Evolutionary conservation across 2,113 vertebrate species (phyloP), one percentile per base, ranked within the genome.

Genomic region (Rousettus leschenaultii): DNA sequence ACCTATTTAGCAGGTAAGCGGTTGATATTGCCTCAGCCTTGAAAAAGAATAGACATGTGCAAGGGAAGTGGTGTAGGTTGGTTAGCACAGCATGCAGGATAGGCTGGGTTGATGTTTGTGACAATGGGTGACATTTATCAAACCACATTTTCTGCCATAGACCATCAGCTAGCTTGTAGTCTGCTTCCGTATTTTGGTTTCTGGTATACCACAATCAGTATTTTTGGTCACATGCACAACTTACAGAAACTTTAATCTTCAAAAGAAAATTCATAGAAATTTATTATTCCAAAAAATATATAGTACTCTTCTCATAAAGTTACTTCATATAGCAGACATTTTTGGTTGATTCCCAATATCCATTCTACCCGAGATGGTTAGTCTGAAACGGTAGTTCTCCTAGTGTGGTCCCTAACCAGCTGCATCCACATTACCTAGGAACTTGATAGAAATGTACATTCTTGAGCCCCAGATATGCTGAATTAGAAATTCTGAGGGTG

Each of bases 91-190:
- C 5, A n/a, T 65, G 59, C 48, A 86, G 53, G 24, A 61, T 86
- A 95, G 92, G 91, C 86, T 91, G 87, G 86, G 71, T 91, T 53
- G 77, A 48, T 97, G 92, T 87, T 82, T 95, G 75, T 93, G 84
- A 86, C 75, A 74, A 6, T 24, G 35, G 78, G 86, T 97, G 70
- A 96, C 71, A 89, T 95, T 96, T 96, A 71, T 79, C 43, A 93
- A 97, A 96, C 94, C 90, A 92, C 90, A 84, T 79, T 86, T 89
- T 97, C 92, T 96, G 40, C 74, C 40, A 1, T 65, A 59, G 61
- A 70, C 59, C 70, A 71, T 92, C 86, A 93, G 43, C 55, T 95
- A 93, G 43, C 55, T 95, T 92, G 1, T 48, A 61, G 80, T 71
- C 77, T 94, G 28, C 77, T 93, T 86, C 82, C 78, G 48, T 89